Evolutionary conservation across 2,797 vertebrate genomes (phyloP).

Genomic region (Fistularia tabacaria): DNA sequence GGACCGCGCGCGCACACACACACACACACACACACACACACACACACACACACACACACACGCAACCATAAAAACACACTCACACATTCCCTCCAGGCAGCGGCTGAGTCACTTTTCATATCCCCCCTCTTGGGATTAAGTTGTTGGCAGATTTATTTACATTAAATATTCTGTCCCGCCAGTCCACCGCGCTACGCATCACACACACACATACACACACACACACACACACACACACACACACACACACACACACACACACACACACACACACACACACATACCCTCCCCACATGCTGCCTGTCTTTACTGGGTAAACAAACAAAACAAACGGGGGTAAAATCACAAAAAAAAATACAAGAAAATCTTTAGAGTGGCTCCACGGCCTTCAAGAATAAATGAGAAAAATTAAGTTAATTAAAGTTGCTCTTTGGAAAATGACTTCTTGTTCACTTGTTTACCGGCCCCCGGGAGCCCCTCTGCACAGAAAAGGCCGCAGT

Average conservation of each 20-base stretch:
- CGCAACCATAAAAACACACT: too few species aligned
- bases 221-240: too few species aligned
- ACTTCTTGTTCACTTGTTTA: constrained; percentile 47
- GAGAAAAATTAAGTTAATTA: constrained; percentile 41
- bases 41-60: too few species aligned
- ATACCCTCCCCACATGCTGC: constrained; percentile 1
- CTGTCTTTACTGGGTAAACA: constrained; percentile 45
- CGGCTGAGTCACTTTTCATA: constrained; percentile 50
- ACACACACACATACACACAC: too few species aligned
- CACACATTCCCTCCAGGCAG: constrained; percentile 10
- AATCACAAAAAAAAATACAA: too few species aligned
- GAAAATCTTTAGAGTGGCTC: constrained; percentile 30
- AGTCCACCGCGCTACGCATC: constrained; percentile 17
- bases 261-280: too few species aligned
- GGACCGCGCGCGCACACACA: background rate
- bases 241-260: too few species aligned
- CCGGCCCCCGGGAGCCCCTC: constrained; percentile 32
- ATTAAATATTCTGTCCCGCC: constrained; percentile 52
- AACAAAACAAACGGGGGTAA: constrained; percentile 6
- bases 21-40: too few species aligned
- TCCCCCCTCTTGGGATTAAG: constrained; percentile 40
- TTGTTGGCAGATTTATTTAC: constrained; percentile 57
- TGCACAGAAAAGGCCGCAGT: constrained; percentile 13
- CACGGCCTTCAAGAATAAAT: constrained; percentile 31
- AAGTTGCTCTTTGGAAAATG: constrained; percentile 39